Evolutionary conservation across 2,888 invertebrate genomes (phyloP).

Genomic region (Drosophila atripex): DNA sequence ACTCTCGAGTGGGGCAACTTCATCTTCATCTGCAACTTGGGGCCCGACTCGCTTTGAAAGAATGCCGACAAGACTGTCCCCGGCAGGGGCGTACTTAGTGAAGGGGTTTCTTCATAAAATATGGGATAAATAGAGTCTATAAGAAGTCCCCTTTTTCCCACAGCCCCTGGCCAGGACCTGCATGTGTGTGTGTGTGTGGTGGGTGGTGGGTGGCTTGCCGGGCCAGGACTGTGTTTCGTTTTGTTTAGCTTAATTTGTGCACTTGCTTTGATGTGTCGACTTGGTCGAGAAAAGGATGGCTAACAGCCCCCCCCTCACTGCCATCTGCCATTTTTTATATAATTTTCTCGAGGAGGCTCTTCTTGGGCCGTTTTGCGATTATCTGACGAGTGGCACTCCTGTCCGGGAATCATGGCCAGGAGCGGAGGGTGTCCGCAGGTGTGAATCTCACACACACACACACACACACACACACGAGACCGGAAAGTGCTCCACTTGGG

Average conservation of each 20-base stretch:
- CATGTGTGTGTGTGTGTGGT: slow-evolving; percentile 19
- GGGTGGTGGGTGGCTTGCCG: background rate
- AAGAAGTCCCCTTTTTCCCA: background rate
- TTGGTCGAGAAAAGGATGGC: slow-evolving; percentile 7
- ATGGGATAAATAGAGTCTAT: background rate
- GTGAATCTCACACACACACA: slow-evolving; percentile 23
- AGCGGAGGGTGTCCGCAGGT: slow-evolving; percentile 23
- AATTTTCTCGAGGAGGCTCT: slow-evolving; percentile 43
- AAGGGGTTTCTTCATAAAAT: background rate
- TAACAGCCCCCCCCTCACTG: background rate
- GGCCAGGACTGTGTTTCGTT: slow-evolving; percentile 53
- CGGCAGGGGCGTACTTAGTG: slow-evolving; percentile 14
- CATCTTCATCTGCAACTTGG: slow-evolving; percentile 71
- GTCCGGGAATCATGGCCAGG: slow-evolving; percentile 23
- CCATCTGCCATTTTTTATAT: slow-evolving; percentile 39
- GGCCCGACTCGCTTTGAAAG: slow-evolving; percentile 65
- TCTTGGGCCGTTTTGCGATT: slow-evolving; percentile 60
- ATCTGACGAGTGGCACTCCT: slow-evolving; percentile 63
- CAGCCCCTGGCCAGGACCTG: slow-evolving; percentile 19
- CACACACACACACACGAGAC: background rate
- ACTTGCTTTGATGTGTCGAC: slow-evolving; percentile 75
- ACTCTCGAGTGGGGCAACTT: slow-evolving; percentile 70
- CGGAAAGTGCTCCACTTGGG: slow-evolving; percentile 18
- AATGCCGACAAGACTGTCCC: slow-evolving; percentile 65
- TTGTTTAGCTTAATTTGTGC: slow-evolving; percentile 77